These are phyloP conservation scores for Mustelus asterias DNA, from an alignment of 2,113 vertebrate species.

Conservation along the genomic window DNA sequence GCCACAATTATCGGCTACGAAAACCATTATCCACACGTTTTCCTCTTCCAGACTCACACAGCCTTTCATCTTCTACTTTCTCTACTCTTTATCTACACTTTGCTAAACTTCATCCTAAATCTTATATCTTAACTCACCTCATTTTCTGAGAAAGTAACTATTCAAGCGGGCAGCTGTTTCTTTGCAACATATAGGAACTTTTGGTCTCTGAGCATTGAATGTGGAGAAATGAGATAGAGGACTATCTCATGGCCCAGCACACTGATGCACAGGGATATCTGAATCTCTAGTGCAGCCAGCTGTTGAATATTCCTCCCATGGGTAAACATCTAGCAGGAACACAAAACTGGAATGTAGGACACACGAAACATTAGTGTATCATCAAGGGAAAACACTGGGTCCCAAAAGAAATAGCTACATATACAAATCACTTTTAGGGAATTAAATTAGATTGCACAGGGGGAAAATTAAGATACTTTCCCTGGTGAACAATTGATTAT, in stretches of 20 bases:
- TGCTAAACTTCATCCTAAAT: too few relatives aligned
- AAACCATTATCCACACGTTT: neutral
- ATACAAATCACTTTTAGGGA: neutral
- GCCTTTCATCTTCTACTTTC: neutral
- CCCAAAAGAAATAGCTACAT: neutral
- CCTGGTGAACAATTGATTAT: neutral
- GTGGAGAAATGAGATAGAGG: neutral
- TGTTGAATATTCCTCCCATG: neutral
- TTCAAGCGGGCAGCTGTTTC: neutral
- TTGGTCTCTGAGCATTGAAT: neutral
- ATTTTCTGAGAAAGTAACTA: neutral
- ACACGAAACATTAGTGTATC: neutral
- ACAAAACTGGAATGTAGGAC: neutral
- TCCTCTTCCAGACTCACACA: neutral
- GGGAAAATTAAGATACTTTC: neutral
- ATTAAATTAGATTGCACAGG: neutral
- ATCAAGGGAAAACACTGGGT: neutral
- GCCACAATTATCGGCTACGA: neutral
- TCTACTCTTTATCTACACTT: neutral
- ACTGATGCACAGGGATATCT: neutral
- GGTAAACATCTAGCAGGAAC: neutral
- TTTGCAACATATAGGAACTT: neutral
- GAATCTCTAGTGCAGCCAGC: neutral
- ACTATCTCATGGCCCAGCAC: neutral
- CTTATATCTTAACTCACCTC: neutral